Evolutionary conservation across 2,113 vertebrate species (phyloP).

Genomic region (Rhabdomys dilectus): DNA sequence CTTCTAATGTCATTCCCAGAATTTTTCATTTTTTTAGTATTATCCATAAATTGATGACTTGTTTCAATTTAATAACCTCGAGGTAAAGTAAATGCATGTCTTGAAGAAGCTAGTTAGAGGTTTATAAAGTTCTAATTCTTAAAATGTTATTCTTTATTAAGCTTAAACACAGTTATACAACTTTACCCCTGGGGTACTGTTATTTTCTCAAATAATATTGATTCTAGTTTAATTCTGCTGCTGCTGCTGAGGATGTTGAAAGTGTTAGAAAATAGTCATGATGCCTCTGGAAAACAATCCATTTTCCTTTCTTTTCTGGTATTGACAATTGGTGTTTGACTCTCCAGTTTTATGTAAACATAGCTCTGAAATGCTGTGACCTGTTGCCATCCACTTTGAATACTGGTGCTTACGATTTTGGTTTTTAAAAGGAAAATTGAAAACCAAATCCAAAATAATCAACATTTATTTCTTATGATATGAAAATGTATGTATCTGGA

Average conservation of each 20-base stretch:
- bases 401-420: background rate
- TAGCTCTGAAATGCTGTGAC: background rate
- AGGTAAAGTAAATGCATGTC: background rate
- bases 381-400: background rate
- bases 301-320: background rate
- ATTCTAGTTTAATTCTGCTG: background rate
- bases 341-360: background rate
- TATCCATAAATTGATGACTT: background rate
- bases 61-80: conserved; percentile 18
- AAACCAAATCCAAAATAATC: background rate
- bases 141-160: conserved; percentile 19
- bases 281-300: background rate
- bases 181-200: background rate
- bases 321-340: background rate
- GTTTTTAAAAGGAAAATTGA: background rate
- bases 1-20: background rate
- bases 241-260: background rate
- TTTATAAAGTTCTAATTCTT: conserved; percentile 4
- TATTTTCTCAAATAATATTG: background rate
- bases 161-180: background rate
- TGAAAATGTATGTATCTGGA: background rate
- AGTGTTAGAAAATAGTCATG: background rate
- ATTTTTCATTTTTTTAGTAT: conserved; percentile 16
- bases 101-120: background rate
- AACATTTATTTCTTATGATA: background rate